Evolutionary conservation across 30 jellyfish, hydroid and myxozoan species (phyloP).

Genomic region (Cassiopea xamachana): DNA sequence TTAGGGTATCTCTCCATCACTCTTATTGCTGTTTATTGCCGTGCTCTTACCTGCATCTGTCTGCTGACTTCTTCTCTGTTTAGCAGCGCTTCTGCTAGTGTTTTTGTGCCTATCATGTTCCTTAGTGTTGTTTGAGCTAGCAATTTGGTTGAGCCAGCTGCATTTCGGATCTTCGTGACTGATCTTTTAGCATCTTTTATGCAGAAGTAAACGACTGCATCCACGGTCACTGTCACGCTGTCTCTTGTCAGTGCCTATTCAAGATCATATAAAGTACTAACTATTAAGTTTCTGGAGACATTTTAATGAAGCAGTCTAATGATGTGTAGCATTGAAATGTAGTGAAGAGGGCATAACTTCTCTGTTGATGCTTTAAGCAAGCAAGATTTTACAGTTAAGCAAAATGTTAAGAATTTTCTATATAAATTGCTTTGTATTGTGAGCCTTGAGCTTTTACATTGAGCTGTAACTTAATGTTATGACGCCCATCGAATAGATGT

Average conservation of each 20-base stretch:
- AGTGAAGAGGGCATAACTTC: no score
- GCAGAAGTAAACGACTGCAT: slow-evolving; percentile 92
- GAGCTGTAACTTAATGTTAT: no score
- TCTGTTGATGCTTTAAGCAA: no score
- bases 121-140: slow-evolving; percentile 91
- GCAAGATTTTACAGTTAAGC: no score
- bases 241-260: slow-evolving; percentile 83
- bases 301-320: background rate
- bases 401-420: no score
- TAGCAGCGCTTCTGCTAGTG: slow-evolving; percentile 75
- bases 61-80: slow-evolving; percentile 80
- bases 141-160: slow-evolving; percentile 81
- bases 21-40: background rate
- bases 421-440: no score
- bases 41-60: slow-evolving; percentile 53
- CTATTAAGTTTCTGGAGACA: background rate
- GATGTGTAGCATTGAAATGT: no score
- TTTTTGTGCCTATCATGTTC: slow-evolving; percentile 86
- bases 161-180: slow-evolving; percentile 80
- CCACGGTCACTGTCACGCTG: slow-evolving; percentile 94
- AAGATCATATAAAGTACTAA: no score
- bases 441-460: no score
- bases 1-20: no score
- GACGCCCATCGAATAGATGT: no score
- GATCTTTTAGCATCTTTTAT: slow-evolving; percentile 80